Percentiles rank a stretch among this genome's conserved stretches.
These are phyloP conservation scores for Sialia sialis DNA, from an alignment of 2,113 vertebrate genomes.

Conservation along the genomic window DNA sequence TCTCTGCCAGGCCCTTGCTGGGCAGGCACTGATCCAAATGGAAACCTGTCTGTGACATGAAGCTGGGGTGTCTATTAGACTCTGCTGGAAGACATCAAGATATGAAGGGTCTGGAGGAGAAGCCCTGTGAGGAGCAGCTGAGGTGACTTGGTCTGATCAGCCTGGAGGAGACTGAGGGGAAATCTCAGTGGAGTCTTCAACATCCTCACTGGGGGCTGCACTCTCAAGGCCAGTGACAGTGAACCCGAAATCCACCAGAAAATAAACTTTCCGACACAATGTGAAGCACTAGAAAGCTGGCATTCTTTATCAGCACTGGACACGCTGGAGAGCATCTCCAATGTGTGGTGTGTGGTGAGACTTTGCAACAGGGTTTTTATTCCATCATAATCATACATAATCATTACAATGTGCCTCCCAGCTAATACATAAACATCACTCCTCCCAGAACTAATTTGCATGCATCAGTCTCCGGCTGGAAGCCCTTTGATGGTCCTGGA, in stretches of 20 bases:
- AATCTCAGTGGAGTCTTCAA: background rate
- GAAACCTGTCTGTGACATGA: rapidly evolving
- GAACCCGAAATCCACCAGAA: rapidly evolving
- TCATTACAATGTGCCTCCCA: background rate
- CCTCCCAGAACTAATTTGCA: background rate
- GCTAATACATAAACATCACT: background rate
- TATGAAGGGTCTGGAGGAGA: background rate
- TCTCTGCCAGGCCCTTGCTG: background rate
- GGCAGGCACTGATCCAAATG: rapidly evolving
- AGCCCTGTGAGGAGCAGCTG: rapidly evolving
- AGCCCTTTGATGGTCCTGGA: background rate
- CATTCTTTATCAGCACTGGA: background rate
- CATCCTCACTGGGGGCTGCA: background rate
- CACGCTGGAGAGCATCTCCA: background rate
- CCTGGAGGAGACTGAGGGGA: background rate
- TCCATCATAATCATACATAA: background rate
- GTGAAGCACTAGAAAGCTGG: background rate
- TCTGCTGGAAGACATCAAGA: background rate
- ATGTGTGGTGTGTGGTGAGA: background rate
- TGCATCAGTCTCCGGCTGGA: background rate
- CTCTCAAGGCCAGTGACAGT: background rate
- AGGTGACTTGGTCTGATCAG: background rate
- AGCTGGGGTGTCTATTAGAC: rapidly evolving
- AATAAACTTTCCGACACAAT: background rate
- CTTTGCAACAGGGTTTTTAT: background rate